These are phyloP conservation scores for Drosophila insularis DNA, from an alignment of 1,140 invertebrate genomes.

Conservation along the genomic window DNA sequence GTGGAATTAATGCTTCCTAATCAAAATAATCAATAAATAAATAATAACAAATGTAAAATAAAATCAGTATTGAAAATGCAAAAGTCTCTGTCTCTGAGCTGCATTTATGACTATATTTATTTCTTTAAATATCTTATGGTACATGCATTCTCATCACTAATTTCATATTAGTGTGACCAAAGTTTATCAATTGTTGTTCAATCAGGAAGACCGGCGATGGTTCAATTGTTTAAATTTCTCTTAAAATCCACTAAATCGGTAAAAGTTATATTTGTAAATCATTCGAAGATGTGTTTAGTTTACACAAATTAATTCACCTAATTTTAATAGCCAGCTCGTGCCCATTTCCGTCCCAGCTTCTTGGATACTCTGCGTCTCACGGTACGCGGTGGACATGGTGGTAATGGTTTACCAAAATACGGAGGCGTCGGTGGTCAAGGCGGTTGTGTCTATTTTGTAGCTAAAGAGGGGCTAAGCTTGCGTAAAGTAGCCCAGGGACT, in stretches of 20 bases:
- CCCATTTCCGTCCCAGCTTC: constrained; percentile 84
- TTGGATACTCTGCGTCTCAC: constrained; percentile 88
- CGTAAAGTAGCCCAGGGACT: constrained; percentile 83
- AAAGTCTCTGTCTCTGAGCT: too few relatives aligned
- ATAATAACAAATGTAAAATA: too few relatives aligned
- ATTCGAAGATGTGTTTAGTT: background rate
- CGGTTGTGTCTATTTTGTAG: constrained; percentile 90
- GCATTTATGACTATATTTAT: too few relatives aligned
- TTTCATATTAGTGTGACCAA: background rate
- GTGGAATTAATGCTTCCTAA: too few relatives aligned
- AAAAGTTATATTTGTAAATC: background rate
- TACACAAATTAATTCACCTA: background rate
- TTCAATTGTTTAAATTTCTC: constrained; percentile 72
- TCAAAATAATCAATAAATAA: too few relatives aligned
- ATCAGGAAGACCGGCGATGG: constrained; percentile 45
- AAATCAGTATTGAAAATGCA: too few relatives aligned
- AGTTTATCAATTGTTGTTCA: background rate
- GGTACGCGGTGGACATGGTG: constrained; percentile 90
- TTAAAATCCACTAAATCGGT: constrained; percentile 72
- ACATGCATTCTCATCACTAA: too few relatives aligned
- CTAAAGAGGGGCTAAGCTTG: constrained; percentile 86
- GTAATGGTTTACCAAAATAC: constrained; percentile 88
- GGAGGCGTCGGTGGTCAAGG: constrained; percentile 94
- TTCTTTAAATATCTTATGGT: too few relatives aligned
- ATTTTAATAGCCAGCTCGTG: constrained; percentile 49